These are phyloP conservation scores for Anguilla rostrata DNA, from an alignment of 2,113 vertebrate species.

Conservation along the genomic window DNA sequence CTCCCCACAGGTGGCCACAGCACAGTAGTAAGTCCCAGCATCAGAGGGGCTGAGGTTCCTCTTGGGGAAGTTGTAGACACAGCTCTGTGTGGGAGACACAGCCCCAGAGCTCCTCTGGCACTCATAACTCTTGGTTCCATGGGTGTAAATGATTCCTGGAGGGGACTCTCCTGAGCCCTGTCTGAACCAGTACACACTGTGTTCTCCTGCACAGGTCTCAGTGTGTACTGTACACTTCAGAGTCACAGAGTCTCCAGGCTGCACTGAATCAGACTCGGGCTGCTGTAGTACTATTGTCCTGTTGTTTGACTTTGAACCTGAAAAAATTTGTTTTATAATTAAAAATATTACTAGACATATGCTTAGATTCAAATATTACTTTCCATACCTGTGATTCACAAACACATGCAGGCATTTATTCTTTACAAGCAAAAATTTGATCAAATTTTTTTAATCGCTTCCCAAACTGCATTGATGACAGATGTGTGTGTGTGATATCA, in stretches of 20 bases:
- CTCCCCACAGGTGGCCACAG: too few species aligned
- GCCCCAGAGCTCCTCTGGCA: constrained; percentile 23
- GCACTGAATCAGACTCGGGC: constrained; percentile 24
- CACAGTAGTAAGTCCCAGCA: too few species aligned
- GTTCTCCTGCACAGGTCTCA: constrained; percentile 35
- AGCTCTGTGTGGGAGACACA: too few species aligned
- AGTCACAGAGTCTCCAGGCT: constrained; percentile 44
- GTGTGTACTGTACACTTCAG: constrained; percentile 47
- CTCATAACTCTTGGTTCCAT: constrained; percentile 9
- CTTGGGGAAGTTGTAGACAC: too few species aligned
- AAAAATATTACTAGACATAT: neutral
- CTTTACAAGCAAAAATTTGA: too few species aligned
- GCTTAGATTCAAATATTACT: too few species aligned
- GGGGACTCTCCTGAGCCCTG: constrained; percentile 1
- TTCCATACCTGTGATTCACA: too few species aligned
- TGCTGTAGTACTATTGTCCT: constrained; percentile 33
- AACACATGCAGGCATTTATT: too few species aligned
- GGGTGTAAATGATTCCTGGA: constrained; percentile 46
- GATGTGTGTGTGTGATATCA: too few species aligned
- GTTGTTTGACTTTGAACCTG: neutral
- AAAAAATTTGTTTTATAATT: neutral
- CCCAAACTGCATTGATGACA: too few species aligned
- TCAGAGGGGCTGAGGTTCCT: too few species aligned
- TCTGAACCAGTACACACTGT: constrained; percentile 57
- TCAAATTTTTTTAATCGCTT: too few species aligned